A percentile compares a stretch with the other conserved stretches of the same genome.
Conservation (phyloP, 2,113 vertebrate genomes). For the Bungarus multicinctus region DNA sequence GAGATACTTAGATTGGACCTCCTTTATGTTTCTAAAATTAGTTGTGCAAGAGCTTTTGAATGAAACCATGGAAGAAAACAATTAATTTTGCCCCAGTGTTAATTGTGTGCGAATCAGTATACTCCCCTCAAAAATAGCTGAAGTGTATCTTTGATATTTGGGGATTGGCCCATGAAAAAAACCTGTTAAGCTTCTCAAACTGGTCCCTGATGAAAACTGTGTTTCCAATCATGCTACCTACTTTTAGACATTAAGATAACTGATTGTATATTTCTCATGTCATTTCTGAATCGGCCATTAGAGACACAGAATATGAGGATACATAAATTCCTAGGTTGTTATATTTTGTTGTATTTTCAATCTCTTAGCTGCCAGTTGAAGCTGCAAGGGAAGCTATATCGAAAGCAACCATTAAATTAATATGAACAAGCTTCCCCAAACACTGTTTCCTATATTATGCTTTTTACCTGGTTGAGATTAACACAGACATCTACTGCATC, state of each 20-base stretch:
- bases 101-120: background rate
- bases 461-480: constrained; percentile 92
- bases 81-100: background rate
- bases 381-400: background rate
- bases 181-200: too few species aligned
- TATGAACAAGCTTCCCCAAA: background rate
- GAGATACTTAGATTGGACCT: background rate
- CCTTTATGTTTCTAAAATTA: background rate
- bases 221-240: background rate
- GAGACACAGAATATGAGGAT: background rate
- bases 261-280: background rate
- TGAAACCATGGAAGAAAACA: background rate
- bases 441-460: background rate
- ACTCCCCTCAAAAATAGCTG: background rate
- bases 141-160: background rate
- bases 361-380: background rate
- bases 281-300: background rate
- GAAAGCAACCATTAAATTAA: background rate
- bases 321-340: background rate
- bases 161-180: background rate
- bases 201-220: background rate
- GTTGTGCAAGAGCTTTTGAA: background rate
- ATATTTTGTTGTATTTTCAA: background rate
- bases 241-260: background rate
- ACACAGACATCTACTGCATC: constrained; percentile 92